A percentile compares a stretch with the other conserved stretches of the same genome.
Evolutionary conservation across 2,797 vertebrate genomes (phyloP).

Genomic region (Prionace glauca): DNA sequence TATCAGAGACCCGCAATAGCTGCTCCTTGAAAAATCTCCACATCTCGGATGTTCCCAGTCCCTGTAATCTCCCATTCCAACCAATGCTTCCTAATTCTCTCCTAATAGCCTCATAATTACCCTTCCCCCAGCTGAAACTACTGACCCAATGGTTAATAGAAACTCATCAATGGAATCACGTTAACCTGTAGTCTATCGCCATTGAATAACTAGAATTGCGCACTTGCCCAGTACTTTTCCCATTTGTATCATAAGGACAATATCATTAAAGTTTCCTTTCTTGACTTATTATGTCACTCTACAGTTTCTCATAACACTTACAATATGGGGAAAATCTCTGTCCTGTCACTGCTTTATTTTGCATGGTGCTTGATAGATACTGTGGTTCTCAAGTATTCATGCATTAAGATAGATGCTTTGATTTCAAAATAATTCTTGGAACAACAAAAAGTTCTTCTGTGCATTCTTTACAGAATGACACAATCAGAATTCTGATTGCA

Average conservation of each 20-base stretch:
- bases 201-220: not conserved
- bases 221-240: not conserved
- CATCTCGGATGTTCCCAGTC: too few species aligned
- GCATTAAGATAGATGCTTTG: not conserved
- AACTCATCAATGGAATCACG: not conserved
- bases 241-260: not conserved
- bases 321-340: too few species aligned
- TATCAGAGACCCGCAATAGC: too few species aligned
- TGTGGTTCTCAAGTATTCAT: not conserved
- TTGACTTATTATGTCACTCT: not conserved
- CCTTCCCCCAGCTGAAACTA: too few species aligned
- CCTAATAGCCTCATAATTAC: too few species aligned
- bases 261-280: not conserved
- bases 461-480: not conserved
- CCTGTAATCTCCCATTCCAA: too few species aligned
- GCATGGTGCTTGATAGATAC: not conserved
- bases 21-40: too few species aligned
- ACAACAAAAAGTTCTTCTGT: not conserved
- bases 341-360: too few species aligned
- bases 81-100: too few species aligned
- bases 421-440: not conserved
- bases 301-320: too few species aligned
- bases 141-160: not conserved
- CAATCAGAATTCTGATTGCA: not conserved
- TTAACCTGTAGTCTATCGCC: not conserved